Evolutionary conservation across 2,113 vertebrate species (phyloP).

Genomic region (Anolis carolinensis): DNA sequence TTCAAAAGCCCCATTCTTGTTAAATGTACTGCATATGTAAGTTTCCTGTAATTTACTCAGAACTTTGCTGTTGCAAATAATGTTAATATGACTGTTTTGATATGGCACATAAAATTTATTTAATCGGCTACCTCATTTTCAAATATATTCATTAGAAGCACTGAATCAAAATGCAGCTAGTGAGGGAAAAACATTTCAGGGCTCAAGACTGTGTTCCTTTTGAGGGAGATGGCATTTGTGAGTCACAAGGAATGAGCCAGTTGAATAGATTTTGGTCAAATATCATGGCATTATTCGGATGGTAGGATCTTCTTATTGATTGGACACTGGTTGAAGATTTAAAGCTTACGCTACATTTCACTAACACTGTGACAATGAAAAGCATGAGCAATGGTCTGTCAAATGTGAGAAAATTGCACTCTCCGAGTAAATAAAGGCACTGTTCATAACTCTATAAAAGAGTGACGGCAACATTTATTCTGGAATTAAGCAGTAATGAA

Average conservation of each 20-base stretch:
- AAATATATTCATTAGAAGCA: conserved; percentile 70
- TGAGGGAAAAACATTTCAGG: conserved; percentile 44
- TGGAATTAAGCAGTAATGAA: conserved; percentile 70
- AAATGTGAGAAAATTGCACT: conserved; percentile 65
- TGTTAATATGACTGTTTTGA: conserved; percentile 66
- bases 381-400: conserved; percentile 71
- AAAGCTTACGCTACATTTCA: conserved; percentile 74
- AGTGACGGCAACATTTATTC: conserved; percentile 69
- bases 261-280: conserved; percentile 61
- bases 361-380: conserved; percentile 73
- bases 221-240: conserved; percentile 63
- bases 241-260: conserved; percentile 56
- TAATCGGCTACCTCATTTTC: conserved; percentile 66
- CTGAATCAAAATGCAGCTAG: conserved; percentile 30
- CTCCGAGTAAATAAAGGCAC: conserved; percentile 74
- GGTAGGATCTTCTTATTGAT: conserved; percentile 57
- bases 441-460: conserved; percentile 68
- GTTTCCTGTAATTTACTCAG: conserved; percentile 65
- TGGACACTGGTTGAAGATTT: conserved; percentile 60
- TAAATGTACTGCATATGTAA: conserved; percentile 57
- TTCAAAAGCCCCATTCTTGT: conserved; percentile 61
- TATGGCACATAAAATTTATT: conserved; percentile 66
- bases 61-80: conserved; percentile 63
- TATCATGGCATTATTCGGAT: conserved; percentile 51
- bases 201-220: conserved; percentile 63